Evolutionary conservation across 2,888 invertebrate genomes (phyloP), one percentile per base, ranked within the genome.

Genomic region (Chymomyza amoena): DNA sequence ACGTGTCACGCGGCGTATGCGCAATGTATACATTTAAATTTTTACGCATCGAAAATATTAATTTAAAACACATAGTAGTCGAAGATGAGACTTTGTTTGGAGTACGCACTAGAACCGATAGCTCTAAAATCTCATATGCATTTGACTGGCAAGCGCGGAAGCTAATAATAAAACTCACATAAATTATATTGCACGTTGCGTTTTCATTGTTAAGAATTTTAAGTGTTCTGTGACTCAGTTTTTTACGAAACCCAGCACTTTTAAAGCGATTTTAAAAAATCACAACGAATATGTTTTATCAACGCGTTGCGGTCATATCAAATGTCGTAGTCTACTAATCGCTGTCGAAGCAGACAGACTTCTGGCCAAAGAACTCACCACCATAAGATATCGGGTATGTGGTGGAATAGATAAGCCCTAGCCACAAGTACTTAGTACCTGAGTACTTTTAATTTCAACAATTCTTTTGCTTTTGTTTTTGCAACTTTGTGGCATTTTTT

Each of bases 1-100:
- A 39, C 68, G 73, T 71, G 68, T 75, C 78, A 82, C 78, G 71
- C 69, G 69, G 70, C 81, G 83, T 82, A 82, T 81, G 64, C 73
- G 71, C 67, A 76, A 79, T 75, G 63, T 59, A 70, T 62, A 51
- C 36, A n/a, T 39, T 25, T 25, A 25, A 25, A 36, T 13, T 16
- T 36, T 6, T 32, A 50, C 39, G 39, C 50, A 4, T 16, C 25
- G 20, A 50, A 45, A 50, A 61, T 61, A 18, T 3, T 20, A 61
- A 61, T 45, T 16, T 61, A 20, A 54, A 54, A 54, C 52, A 54
- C 16, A 54, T 15, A 16, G 52, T 9, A 32, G 25, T 25, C 3
- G 3, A 6, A 16, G 52, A 10, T 61, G n/a, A 4, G 16, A 16
- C 36, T 61, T 54, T 54, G 54, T 54, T 54, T 10, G 16, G 16